Evolutionary conservation across 2,888 invertebrate genomes (phyloP), one percentile per base, ranked within the genome.

Genomic region (Drosophila demipolita): DNA sequence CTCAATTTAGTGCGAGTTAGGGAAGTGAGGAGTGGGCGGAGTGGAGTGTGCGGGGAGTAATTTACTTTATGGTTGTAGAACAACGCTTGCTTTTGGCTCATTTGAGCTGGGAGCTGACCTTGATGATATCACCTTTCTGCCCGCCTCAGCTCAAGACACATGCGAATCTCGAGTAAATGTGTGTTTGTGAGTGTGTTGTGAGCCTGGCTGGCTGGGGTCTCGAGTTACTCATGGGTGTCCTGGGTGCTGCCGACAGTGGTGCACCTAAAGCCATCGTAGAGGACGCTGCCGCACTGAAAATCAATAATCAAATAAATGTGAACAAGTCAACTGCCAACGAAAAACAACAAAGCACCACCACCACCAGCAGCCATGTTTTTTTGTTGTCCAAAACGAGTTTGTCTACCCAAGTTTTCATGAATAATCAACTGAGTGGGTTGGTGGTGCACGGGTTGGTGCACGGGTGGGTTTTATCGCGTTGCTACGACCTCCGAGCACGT

Each of bases 271-370:
- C 75, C 83, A 57, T 55, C 63, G 61, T 63, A 64, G 73, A 76
- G 67, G 42, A 72, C 63, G 61, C 75, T 65, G 65, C 74, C 73
- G 63, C 36, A 73, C 64, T 68, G 68, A 85, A 85, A 87, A 85
- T 85, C 85, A 87, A 85, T 85, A 85, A 84, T 81, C 85, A 83
- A 80, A 78, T 66, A 76, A 83, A 84, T 87, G 85, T 75, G 78
- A 78, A 77, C 83, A 82, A 85, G 80, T 82, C 82, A 84, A 87
- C 73, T 73, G 75, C 69, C 86, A 78, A 55, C 70, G 74, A 85
- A 86, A 86, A 67, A 73, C 61, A 58, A 59, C 75, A 38, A 26
- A 54, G 35, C 15, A 23, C 5, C 32, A 50, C n/a, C 50, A 50
- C 26, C 1, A 23, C 29, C 29, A 29, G 29, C 29, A 49, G 71